Conservation (phyloP, 2,888 invertebrate species). For the Fabriciana adippe region DNA sequence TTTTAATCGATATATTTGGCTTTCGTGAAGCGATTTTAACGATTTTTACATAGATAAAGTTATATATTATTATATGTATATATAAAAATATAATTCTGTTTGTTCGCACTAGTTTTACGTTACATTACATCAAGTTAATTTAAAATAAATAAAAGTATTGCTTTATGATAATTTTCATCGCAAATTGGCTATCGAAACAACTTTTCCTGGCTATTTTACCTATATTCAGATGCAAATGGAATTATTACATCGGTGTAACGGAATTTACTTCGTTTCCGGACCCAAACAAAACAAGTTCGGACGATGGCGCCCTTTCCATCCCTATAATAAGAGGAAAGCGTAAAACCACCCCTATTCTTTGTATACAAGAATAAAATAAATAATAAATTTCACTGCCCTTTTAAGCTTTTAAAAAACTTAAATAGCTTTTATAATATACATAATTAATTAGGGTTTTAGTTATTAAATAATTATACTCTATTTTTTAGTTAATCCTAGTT, state of each 20-base stretch:
- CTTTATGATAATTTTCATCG: too few relatives aligned
- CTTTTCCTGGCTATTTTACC: constrained; percentile 2
- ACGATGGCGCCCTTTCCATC: constrained; percentile 17
- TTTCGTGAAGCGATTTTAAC: too few relatives aligned
- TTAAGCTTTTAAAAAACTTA: constrained; percentile 4
- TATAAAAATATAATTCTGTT: too few relatives aligned
- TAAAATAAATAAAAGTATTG: too few relatives aligned
- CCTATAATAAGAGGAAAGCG: constrained; percentile 22
- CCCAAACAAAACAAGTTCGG: constrained; percentile 15
- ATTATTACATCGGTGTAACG: constrained; percentile 15
- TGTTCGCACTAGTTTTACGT: too few relatives aligned
- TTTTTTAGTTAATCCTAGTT: too few relatives aligned
- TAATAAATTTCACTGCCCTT: constrained; percentile 12
- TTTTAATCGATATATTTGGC: too few relatives aligned
- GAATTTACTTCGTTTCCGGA: constrained; percentile 27
- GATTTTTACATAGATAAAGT: too few relatives aligned
- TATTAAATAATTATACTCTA: too few relatives aligned
- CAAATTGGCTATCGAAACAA: background rate
- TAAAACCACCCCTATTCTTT: constrained; percentile 22
- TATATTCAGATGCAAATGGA: constrained; percentile 23
- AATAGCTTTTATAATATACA: background rate
- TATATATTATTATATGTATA: too few relatives aligned
- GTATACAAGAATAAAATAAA: constrained; percentile 14
- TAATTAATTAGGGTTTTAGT: constrained; percentile 1
- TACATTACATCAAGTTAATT: too few relatives aligned